Evolutionary conservation across 2,888 invertebrate species (phyloP), one percentile per base, ranked within the genome.

Genomic region (Tethea ocularis): DNA sequence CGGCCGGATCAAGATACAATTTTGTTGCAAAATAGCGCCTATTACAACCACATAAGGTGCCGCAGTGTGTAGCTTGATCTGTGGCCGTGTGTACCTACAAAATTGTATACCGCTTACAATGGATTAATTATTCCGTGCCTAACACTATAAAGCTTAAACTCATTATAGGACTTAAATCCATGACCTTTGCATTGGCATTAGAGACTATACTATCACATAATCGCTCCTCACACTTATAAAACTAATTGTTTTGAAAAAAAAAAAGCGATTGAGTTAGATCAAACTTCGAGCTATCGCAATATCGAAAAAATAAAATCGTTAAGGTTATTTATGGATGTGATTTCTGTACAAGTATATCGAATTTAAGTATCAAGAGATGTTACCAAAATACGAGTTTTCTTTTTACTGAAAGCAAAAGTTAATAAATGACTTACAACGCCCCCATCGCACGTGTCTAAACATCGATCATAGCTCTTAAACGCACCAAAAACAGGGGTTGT

Each of bases 381-480:
- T 52, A 52, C 46, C 20, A 10, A 26, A 52, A 33, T 54, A 17
- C 29, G 36, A 17, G 20, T 71, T 74, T 70, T 69, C 62, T 66
- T 69, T 65, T 64, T 70, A 69, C 66, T 55, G 66, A 70, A 64
- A 69, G 69, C 64, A 69, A 78, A 80, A 78, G 75, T 82, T 80
- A 84, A 85, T 83, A 82, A 82, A 83, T 78, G 80, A 81, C 69
- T 67, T 71, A 65, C 69, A 72, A 67, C 75, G 63, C 75, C 79
- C 80, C 73, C 64, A 59, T 66, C 66, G 83, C 80, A 82, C 82
- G 82, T 78, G 84, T 82, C 78, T 75, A 78, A 66, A 78, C 85
- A 86, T 86, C 86, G 78, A 85, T 86, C 86, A 84, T 74, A 74
- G 75, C 72, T 75, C 75, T 77, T 77, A 75, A 74, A 70, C 71